phyloP scores from a whole-genome alignment of 2,888 invertebrate genomes.

The Agriopis leucophaearia region DNA sequence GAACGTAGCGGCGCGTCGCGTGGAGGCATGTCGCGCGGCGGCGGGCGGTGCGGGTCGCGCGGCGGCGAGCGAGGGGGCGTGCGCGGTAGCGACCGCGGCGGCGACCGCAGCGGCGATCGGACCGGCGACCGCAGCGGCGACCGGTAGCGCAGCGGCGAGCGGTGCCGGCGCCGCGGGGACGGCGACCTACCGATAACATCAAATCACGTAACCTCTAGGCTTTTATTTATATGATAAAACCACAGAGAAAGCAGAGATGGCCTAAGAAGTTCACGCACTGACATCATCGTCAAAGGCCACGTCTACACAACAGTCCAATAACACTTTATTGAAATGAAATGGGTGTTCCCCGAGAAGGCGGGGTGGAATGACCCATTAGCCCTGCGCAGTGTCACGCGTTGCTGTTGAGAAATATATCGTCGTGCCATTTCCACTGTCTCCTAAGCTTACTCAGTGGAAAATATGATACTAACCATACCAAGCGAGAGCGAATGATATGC shows the following conservation, averaged over 20 bases:
- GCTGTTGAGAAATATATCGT: too few species aligned
- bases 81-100: constrained; percentile 55
- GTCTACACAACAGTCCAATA: too few species aligned
- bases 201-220: background rate
- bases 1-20: constrained; percentile 61
- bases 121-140: constrained; percentile 73
- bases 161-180: constrained; percentile 81
- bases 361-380: too few species aligned
- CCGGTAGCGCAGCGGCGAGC: constrained; percentile 78
- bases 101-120: constrained; percentile 73
- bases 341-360: too few species aligned
- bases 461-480: too few species aligned
- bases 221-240: background rate
- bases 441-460: too few species aligned
- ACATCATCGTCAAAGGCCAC: too few species aligned
- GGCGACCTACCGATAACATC: constrained; percentile 64
- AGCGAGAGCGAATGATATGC: background rate
- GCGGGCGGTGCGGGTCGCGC: constrained; percentile 55
- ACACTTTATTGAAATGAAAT: too few species aligned
- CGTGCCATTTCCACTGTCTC: too few species aligned
- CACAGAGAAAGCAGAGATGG: background rate
- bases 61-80: constrained; percentile 56
- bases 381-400: too few species aligned
- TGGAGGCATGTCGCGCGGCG: constrained; percentile 57
- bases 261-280: too few species aligned